Evolutionary conservation across 2,113 vertebrate species (phyloP), one percentile per base, ranked within the genome.

Genomic region (Agapornis roseicollis): DNA sequence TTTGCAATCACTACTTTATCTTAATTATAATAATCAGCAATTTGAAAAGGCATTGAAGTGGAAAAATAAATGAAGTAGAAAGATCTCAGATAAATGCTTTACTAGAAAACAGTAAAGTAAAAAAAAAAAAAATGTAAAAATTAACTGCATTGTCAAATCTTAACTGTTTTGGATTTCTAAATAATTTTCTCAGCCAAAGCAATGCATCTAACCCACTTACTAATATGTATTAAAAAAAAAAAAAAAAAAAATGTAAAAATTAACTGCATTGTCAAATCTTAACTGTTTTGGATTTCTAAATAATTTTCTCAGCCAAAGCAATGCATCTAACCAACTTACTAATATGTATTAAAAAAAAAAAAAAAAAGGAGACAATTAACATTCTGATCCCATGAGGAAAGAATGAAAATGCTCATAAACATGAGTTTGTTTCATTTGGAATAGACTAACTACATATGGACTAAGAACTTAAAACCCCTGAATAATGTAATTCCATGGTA

Each of bases 61-160:
- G 77, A 80, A 95, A 96, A 92, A 53, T 31, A 89, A 96, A 73
- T 64, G 94, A 80, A 92, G 39, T 11, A 35, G 50, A 70, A 63
- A 65, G 66, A 49, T 66, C 25, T 29, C 50, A 58, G 69, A 74
- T 71, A 84, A 90, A 53, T 37, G 29, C 7, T 6, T 68, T 70
- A 10, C 41, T 39, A 66, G 60, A 28, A 73, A 90, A n/a, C 25
- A 28, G 13, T 52, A 28, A 52, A 28, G 7, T 49, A 25, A 50
- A 28, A 50, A 50, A 50, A 47, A 47, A 49, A 50, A 50, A 50
- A 50, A 14, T n/a, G 49, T 24, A 49, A 49, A 49, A 49, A 50
- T 61, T 83, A 66, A 80, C 94, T 83, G 80, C 24, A 28, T 85
- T 80, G 76, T 69, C 37, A 74, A 79, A 60, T 11, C 27, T 71